A percentile compares a stretch with the other conserved stretches of the same genome.
Conservation (phyloP, 2,888 invertebrate species). For the Rhagonycha fulva region DNA sequence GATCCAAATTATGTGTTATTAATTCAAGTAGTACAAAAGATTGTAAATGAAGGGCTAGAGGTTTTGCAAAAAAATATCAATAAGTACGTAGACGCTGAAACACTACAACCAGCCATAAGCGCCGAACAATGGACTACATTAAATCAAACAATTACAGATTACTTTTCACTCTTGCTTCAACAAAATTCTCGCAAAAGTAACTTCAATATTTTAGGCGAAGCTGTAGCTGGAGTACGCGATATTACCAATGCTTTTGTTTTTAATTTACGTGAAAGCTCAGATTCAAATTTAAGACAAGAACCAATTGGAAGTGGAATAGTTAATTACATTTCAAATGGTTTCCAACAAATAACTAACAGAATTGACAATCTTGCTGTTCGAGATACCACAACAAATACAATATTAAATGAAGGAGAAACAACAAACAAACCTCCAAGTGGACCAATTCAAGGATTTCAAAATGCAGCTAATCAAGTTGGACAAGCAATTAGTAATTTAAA, state of each 20-base stretch:
- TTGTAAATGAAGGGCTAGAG: slow-evolving; percentile 9
- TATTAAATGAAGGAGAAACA: neutral
- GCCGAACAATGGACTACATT: slow-evolving; percentile 13
- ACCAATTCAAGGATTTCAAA: neutral
- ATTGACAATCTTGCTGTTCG: slow-evolving; percentile 3
- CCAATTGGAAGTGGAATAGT: neutral
- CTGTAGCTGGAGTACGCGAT: slow-evolving; percentile 6
- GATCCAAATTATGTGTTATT: slow-evolving; percentile 15
- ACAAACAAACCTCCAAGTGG: neutral
- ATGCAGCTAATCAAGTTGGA: neutral
- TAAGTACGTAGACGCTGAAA: neutral
- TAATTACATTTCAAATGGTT: neutral
- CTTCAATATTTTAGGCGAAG: slow-evolving; percentile 4
- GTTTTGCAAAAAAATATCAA: slow-evolving; percentile 12
- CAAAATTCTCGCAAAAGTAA: neutral
- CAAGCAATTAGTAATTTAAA: slow-evolving; percentile 19
- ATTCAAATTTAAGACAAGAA: neutral
- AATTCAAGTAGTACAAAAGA: slow-evolving; percentile 21
- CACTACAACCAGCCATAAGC: slow-evolving; percentile 4
- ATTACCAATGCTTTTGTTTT: slow-evolving; percentile 11
- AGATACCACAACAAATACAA: neutral
- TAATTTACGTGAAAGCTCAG: neutral
- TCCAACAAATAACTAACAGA: neutral
- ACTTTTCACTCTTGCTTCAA: slow-evolving; percentile 10
- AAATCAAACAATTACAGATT: slow-evolving; percentile 18